Evolutionary conservation across 1,140 invertebrate genomes (phyloP).

Genomic region (Melanaphis sacchari): DNA sequence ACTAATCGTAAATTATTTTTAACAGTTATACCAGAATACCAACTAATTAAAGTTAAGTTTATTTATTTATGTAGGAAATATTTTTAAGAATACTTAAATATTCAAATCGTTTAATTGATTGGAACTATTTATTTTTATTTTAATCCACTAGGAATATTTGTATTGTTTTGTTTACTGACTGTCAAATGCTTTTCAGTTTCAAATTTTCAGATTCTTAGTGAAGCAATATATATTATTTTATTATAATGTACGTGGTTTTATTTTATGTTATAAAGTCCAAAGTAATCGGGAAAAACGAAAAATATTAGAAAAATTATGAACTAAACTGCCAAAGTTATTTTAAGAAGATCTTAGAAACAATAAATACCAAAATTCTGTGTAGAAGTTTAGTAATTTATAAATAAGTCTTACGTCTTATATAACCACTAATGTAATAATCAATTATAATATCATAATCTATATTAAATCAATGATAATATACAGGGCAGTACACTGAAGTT

Average conservation of each 20-base stretch:
- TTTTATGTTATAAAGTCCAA: background rate
- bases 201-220: background rate
- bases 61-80: background rate
- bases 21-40: background rate
- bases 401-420: background rate
- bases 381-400: background rate
- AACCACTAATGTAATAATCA: background rate
- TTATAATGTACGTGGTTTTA: background rate
- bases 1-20: background rate
- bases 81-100: no score
- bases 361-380: background rate
- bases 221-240: background rate
- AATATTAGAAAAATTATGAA: background rate
- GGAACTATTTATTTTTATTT: background rate
- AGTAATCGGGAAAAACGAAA: background rate
- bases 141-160: background rate
- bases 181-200: background rate
- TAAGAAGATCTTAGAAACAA: background rate
- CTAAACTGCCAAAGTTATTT: background rate
- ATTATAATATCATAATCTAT: background rate
- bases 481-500: background rate
- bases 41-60: background rate
- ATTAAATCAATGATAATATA: background rate
- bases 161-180: background rate
- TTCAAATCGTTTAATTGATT: background rate